phyloP scores from a whole-genome alignment of 1,140 invertebrate species.

The Micrasema longulum region DNA sequence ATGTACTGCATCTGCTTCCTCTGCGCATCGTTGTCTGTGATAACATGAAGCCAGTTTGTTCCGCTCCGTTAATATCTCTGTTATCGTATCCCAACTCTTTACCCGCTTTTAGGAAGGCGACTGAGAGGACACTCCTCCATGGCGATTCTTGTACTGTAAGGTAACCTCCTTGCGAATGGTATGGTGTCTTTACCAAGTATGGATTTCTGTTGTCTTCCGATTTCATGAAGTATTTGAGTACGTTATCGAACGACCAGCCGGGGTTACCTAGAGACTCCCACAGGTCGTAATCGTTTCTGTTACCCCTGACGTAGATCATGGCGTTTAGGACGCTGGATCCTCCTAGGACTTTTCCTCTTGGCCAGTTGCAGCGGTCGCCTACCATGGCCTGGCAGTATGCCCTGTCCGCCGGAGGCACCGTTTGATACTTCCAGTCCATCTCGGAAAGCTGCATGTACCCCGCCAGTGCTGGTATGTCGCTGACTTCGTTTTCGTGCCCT shows the following conservation, averaged over 20 bases:
- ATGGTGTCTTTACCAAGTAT: conserved; percentile 78
- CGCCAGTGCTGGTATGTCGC: conserved; percentile 80
- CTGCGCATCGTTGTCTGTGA: conserved; percentile 87
- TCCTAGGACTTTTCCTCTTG: conserved; percentile 89
- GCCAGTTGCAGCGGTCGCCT: conserved; percentile 88
- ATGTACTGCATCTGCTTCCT: conserved; percentile 88
- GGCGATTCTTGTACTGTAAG: conserved; percentile 87
- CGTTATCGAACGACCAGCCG: conserved; percentile 91
- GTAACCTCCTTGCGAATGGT: conserved; percentile 83
- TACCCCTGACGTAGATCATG: conserved; percentile 95
- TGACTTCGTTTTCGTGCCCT: conserved; percentile 83
- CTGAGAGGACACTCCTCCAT: conserved; percentile 82
- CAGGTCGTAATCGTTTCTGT: conserved; percentile 90
- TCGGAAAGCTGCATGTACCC: conserved; percentile 83
- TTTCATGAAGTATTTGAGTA: conserved; percentile 90
- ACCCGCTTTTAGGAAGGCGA: conserved; percentile 86
- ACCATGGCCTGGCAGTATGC: conserved; percentile 86
- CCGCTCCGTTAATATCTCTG: conserved; percentile 84
- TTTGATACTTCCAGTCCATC: conserved; percentile 94
- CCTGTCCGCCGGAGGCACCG: conserved; percentile 80
- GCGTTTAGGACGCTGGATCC: conserved; percentile 95
- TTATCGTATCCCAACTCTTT: conserved; percentile 83
- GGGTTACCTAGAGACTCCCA: conserved; percentile 89
- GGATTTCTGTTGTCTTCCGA: conserved; percentile 90
- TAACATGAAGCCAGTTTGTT: conserved; percentile 88